phyloP scores from a whole-genome alignment of 1,140 invertebrate genomes.

The Drosophila chauvacae region DNA sequence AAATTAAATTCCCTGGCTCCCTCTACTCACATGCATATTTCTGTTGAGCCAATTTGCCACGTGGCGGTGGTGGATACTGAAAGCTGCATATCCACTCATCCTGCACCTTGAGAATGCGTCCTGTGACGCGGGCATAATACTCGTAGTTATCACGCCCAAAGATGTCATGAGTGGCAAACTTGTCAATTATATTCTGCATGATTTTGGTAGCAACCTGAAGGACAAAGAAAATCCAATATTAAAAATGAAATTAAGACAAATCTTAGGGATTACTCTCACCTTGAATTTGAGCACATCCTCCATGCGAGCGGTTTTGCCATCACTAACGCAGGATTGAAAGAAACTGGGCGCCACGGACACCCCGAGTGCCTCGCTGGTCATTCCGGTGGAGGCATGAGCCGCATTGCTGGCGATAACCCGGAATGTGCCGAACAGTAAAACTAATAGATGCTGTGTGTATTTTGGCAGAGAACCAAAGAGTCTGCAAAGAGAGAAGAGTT shows the following conservation, averaged over 20 bases:
- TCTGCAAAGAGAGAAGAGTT: slow-evolving; percentile 86
- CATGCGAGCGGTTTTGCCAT: slow-evolving; percentile 96
- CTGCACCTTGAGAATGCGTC: slow-evolving; percentile 94
- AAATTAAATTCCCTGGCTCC: too few relatives aligned
- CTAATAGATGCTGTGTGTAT: slow-evolving; percentile 96
- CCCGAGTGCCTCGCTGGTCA: slow-evolving; percentile 98
- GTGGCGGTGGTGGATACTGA: slow-evolving; percentile 93
- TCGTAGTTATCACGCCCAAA: slow-evolving; percentile 98
- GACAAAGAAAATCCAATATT: too few relatives aligned
- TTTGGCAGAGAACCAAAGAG: slow-evolving; percentile 94
- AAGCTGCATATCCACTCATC: slow-evolving; percentile 98
- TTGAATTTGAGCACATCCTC: slow-evolving; percentile 97
- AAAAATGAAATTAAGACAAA: not conserved
- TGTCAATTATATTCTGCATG: slow-evolving; percentile 98
- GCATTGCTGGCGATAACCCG: slow-evolving; percentile 97
- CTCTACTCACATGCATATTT: slow-evolving; percentile 88
- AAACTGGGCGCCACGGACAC: slow-evolving; percentile 98
- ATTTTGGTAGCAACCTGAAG: slow-evolving; percentile 95
- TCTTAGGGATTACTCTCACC: slow-evolving; percentile 86
- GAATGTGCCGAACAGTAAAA: slow-evolving; percentile 98
- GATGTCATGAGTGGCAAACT: slow-evolving; percentile 97
- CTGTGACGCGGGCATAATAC: slow-evolving; percentile 98
- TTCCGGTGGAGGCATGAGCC: slow-evolving; percentile 94
- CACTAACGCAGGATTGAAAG: slow-evolving; percentile 97
- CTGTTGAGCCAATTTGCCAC: slow-evolving; percentile 84